These are phyloP conservation scores for Coregonus clupeaformis DNA, from an alignment of 2,113 vertebrate species.

Conservation along the genomic window DNA sequence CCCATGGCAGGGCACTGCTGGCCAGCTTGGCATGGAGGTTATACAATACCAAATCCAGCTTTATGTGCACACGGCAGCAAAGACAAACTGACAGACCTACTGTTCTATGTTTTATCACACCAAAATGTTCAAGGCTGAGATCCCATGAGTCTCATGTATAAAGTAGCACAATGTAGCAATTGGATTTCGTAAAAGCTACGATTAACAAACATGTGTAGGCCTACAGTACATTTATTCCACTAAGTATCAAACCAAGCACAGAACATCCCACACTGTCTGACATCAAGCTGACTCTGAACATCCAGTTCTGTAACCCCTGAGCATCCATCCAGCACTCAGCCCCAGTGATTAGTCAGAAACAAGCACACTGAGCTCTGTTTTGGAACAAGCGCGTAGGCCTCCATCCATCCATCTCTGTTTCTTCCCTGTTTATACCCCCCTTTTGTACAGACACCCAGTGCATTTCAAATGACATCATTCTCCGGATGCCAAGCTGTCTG, in stretches of 20 bases:
- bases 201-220: background rate
- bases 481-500: slow-evolving; percentile 14
- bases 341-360: slow-evolving; percentile 7
- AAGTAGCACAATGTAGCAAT: too few relatives aligned
- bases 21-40: too few relatives aligned
- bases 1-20: too few relatives aligned
- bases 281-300: background rate
- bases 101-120: too few relatives aligned
- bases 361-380: background rate
- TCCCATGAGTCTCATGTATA: too few relatives aligned
- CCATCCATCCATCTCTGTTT: background rate
- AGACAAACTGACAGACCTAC: too few relatives aligned
- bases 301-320: background rate
- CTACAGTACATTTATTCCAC: background rate
- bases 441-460: background rate
- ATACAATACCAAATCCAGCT: too few relatives aligned
- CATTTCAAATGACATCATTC: slow-evolving; percentile 31
- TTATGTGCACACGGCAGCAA: too few relatives aligned
- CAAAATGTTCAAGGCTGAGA: too few relatives aligned
- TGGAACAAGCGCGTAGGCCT: background rate
- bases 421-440: background rate
- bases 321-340: background rate
- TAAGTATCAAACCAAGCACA: too few relatives aligned
- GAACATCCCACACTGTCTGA: too few relatives aligned
- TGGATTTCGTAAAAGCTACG: too few relatives aligned